Evolutionary conservation across 1,140 invertebrate genomes (phyloP), one percentile per base, ranked within the genome.

Genomic region (Chironomus striatipennis): DNA sequence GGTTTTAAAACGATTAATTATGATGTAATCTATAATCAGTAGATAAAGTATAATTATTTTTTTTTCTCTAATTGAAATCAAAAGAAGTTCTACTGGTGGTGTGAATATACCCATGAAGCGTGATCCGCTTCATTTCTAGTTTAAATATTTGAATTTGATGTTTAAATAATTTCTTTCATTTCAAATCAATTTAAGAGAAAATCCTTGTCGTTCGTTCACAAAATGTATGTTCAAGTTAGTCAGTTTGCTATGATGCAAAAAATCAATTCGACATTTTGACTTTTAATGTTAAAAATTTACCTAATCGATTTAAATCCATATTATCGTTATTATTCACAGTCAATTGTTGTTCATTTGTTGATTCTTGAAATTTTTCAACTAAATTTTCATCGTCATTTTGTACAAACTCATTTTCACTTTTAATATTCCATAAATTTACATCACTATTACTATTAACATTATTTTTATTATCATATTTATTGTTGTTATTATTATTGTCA

Each of bases 401-500:
- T 34, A 34, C 24, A 34, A 34, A 34, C 24, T 34, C 24, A 34
- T 34, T 34, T 34, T 34, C 24, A 34, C 24, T 34, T 34, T 34
- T 34, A 34, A 34, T 34, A 34, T 34, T 57, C 47, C 47, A 57
- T 70, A 21, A 70, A 70, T 70, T 70, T 70, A 70, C 65, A 70
- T 70, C 65, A 21, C 18, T 8, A 18, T 70, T 7, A 21, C 18
- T 20, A 21, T 20, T 21, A 9, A 70, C 7, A 70, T 57, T 15
- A 21, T 70, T 70, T 4, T 12, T n/a, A 70, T 70, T 21, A 6
- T 18, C 7, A 20, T 67, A 2, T 6, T 67, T 67, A 20, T 67
- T 20, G 4, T 15, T 20, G 8, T 15, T 47, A 47, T 15, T 57
- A 57, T 57, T 57, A 57, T 57, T 57, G 47, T 57, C 47, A 10